Evolutionary conservation across 1,140 invertebrate species (phyloP).

Genomic region (Batillaria attramentaria): DNA sequence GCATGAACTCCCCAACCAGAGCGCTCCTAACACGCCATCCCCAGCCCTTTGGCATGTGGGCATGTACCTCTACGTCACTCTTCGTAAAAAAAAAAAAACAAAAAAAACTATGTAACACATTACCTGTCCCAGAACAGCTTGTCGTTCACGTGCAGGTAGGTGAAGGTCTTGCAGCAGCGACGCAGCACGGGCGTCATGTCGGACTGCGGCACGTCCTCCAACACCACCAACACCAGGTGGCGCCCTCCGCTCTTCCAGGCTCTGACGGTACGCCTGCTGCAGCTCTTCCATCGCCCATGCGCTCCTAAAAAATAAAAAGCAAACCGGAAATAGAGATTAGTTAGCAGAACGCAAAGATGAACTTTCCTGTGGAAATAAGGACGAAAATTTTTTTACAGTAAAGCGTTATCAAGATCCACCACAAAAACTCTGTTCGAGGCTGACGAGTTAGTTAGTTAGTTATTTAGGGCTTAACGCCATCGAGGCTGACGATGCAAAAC

Average conservation of each 20-base stretch:
- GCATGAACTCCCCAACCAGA: too few relatives aligned
- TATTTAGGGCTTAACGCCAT: too few relatives aligned
- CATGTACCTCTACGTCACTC: too few relatives aligned
- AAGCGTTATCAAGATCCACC: too few relatives aligned
- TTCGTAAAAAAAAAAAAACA: neutral
- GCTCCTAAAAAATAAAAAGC: too few relatives aligned
- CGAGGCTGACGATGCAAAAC: neutral
- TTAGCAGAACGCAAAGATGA: neutral
- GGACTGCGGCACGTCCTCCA: conserved; percentile 53
- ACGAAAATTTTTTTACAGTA: neutral
- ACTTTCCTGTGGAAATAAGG: neutral
- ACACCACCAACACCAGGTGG: conserved; percentile 57
- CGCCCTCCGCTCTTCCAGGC: conserved; percentile 52
- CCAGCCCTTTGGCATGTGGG: neutral
- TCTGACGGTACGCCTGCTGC: conserved; percentile 61
- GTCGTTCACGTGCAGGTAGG: conserved; percentile 77
- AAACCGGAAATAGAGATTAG: neutral
- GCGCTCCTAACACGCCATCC: too few relatives aligned
- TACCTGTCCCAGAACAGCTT: conserved; percentile 55
- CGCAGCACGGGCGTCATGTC: conserved; percentile 92
- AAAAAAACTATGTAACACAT: neutral
- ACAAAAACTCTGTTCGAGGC: neutral
- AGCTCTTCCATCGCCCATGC: conserved; percentile 95
- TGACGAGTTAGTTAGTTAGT: too few relatives aligned
- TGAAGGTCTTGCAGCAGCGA: conserved; percentile 93